These are phyloP conservation scores for Tricholaema leucomelas DNA, from an alignment of 2,113 vertebrate genomes.

Conservation along the genomic window DNA sequence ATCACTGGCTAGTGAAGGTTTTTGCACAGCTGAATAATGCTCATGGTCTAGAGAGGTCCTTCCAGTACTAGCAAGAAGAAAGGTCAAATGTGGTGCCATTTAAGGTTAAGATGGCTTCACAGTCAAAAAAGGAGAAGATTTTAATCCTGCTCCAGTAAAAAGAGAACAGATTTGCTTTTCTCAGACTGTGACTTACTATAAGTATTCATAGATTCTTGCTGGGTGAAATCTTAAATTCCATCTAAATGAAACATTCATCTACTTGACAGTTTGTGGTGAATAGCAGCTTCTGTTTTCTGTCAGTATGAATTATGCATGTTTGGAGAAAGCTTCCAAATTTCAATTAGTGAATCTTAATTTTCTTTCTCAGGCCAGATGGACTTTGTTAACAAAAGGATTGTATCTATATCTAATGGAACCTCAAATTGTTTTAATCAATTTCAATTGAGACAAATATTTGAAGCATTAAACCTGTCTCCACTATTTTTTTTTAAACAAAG, in stretches of 20 bases:
- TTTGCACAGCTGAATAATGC: not conserved
- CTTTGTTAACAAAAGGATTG: slow-evolving; percentile 67
- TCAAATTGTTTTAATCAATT: slow-evolving; percentile 74
- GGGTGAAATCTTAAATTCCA: slow-evolving; percentile 75
- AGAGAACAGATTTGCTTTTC: slow-evolving; percentile 54
- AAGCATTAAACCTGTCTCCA: slow-evolving; percentile 68
- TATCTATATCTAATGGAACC: slow-evolving; percentile 65
- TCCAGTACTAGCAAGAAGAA: not conserved
- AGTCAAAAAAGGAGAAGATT: slow-evolving; percentile 21
- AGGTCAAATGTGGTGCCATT: slow-evolving; percentile 11
- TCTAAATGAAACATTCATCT: slow-evolving; percentile 73
- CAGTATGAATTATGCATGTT: slow-evolving; percentile 78
- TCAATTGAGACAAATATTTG: slow-evolving; percentile 73
- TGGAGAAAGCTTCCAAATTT: slow-evolving; percentile 72
- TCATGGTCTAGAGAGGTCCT: not conserved
- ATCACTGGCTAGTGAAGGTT: not conserved
- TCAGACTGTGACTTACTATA: slow-evolving; percentile 46
- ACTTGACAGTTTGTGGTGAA: slow-evolving; percentile 76
- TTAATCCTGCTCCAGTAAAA: slow-evolving; percentile 15
- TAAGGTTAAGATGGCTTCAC: slow-evolving; percentile 35
- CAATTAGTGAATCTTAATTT: slow-evolving; percentile 75
- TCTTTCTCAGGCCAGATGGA: slow-evolving; percentile 72
- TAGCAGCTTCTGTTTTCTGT: slow-evolving; percentile 77
- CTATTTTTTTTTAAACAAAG: slow-evolving; percentile 49
- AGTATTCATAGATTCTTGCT: slow-evolving; percentile 63